Evolutionary conservation across 2,888 invertebrate species (phyloP), one percentile per base, ranked within the genome.

Genomic region (Axea sp.): DNA sequence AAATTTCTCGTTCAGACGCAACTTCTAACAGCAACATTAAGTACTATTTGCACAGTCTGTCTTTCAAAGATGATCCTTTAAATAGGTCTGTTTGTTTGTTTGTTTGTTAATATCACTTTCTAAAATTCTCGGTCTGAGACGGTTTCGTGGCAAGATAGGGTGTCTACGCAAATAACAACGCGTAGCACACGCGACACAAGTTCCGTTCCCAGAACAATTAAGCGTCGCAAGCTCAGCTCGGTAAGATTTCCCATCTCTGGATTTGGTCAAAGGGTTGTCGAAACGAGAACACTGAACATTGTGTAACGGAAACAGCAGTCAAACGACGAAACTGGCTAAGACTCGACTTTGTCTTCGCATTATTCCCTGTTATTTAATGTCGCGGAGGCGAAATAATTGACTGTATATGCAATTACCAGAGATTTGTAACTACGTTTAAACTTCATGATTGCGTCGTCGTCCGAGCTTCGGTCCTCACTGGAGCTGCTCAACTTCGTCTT

Each of bases 331-430:
- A 57, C 65, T 55, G 47, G 41, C 14, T 12, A 47, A 55, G 55
- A 30, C 31, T 17, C 37, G 37, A 31, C 57, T 45, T 31, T n/a
- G n/a, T 30, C 45, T 49, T 39, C 47, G 47, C 43, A 22, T 15
- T 24, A 28, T 14, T 43, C 30, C 31, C 35, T 14, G 55, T 67
- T 73, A 67, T 73, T 73, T 67, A 60, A 55, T 26, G 47, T 33
- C 55, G 49, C 47, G 43, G 45, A 73, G 67, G 62, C 60, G 67
- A 67, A 73, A 73, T 73, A 73, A 73, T 73, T 73, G 73, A 55
- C 30, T 51, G 67, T 65, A 22, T 37, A 43, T 28, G 64, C 72
- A 72, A 64, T 72, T 64, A 51, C 57, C 49, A 8, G 49, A 43
- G 62, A 71, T 73, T 64, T 65, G 73, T 49, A 60, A 65, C 65